These are phyloP conservation scores for Eurosta solidaginis DNA, from an alignment of 1,140 invertebrate species.

Conservation along the genomic window DNA sequence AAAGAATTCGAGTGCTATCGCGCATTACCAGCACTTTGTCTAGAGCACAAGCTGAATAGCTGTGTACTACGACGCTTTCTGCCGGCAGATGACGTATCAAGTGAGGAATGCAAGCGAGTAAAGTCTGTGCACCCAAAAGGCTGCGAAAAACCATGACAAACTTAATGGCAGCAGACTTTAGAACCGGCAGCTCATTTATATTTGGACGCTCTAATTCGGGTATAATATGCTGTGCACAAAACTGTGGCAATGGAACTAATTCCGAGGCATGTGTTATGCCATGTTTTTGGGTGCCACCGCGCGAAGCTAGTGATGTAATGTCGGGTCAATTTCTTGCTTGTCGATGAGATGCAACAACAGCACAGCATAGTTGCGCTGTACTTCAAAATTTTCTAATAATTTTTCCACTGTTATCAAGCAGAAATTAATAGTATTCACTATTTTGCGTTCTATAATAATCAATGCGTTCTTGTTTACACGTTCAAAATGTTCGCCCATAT, in stretches of 20 bases:
- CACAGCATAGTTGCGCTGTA: constrained; percentile 88
- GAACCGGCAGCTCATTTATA: constrained; percentile 82
- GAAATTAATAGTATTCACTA: too few species aligned
- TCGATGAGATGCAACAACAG: constrained; percentile 84
- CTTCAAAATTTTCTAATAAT: constrained; percentile 87
- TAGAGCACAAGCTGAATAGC: constrained; percentile 89
- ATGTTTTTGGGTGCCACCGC: constrained; percentile 87
- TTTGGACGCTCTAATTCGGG: constrained; percentile 80
- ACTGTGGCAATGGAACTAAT: constrained; percentile 86
- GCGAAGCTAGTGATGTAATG: constrained; percentile 90
- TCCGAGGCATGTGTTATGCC: constrained; percentile 90
- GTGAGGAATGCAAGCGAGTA: constrained; percentile 76
- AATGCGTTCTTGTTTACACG: constrained; percentile 68
- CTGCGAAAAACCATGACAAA: constrained; percentile 95
- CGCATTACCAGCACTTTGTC: constrained; percentile 86
- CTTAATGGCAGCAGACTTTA: constrained; percentile 95
- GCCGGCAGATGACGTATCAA: constrained; percentile 74
- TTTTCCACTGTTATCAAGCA: constrained; percentile 78
- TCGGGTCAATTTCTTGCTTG: constrained; percentile 76
- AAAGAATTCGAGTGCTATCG: constrained; percentile 49
- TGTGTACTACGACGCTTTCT: constrained; percentile 87
- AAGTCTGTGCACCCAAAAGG: constrained; percentile 78
- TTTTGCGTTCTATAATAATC: too few species aligned
- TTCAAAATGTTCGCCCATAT: too few species aligned
- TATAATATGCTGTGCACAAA: constrained; percentile 82